Base-by-base conservation (phyloP, 1,140 invertebrate species). In the Trichonephila clavipes region DNA sequence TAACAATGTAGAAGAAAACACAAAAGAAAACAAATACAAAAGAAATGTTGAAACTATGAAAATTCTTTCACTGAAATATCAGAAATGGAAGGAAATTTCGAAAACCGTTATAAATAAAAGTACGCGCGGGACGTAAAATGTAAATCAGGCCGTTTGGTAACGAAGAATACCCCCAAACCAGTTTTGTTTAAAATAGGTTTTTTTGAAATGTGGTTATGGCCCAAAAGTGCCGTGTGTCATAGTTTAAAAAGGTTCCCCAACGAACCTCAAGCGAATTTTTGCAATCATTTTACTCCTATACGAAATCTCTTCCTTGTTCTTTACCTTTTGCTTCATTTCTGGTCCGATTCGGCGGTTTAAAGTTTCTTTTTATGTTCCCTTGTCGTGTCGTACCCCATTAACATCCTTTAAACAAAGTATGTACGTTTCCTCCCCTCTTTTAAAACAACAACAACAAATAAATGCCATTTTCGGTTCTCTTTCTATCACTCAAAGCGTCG, bases 161-260 rank as follows among this genome's bases (percentile, higher is more conserved):
- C 64, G 44, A 89, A 89, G 40, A 72, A 89, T 77, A 51, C 66
- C 40, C n/a, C 34, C 21, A 69, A 21, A 58, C 61, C 61, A 62
- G 64, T 44, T 62, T 58, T 59, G 66, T 72, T 77, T 77, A 69
- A 72, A 69, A 77, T 77, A 89, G 88, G 44, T 72, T 77, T 58
- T 58, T 87, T 89, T 89, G 88, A 89, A 89, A 89, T 72, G 88
- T 89, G 88, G 88, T 89, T 89, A 89, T 89, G 66, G 64, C 66
- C 66, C 66, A 89, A 72, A 89, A 72, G 88, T 77, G 69, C 69
- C 21, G n/a, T 89, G 64, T 77, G 66, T 89, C 88, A 89, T 89
- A 34, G 66, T 51, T 44, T 58, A 58, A 69, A 69, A 66, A 40
- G 51, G n/a, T n/a, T 69, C 18, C 51, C 21, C 16, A 34, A 66